Conservation (phyloP, 2,888 invertebrate genomes). For the Tenthredo mesomela region DNA sequence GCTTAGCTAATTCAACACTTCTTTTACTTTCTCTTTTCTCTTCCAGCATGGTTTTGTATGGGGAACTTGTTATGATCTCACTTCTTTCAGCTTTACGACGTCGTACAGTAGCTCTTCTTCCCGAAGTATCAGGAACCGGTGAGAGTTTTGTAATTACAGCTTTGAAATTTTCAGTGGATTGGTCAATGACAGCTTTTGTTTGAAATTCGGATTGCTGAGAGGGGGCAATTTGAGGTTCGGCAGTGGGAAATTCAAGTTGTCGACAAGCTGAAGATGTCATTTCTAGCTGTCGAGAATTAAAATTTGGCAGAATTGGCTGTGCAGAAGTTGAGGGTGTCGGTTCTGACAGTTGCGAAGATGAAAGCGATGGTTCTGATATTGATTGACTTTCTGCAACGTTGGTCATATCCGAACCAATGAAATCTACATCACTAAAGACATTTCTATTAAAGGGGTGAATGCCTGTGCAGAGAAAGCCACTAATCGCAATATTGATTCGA, state of each 20-base stretch:
- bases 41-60: too few species aligned
- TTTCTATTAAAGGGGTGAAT: slow-evolving; percentile 32
- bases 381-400: neutral
- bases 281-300: neutral
- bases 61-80: too few species aligned
- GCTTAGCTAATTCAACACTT: too few species aligned
- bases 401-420: slow-evolving; percentile 34
- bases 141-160: slow-evolving; percentile 25
- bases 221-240: neutral
- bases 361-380: neutral
- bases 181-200: slow-evolving; percentile 19
- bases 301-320: slow-evolving; percentile 13
- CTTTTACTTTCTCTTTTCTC: too few species aligned
- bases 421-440: slow-evolving; percentile 29
- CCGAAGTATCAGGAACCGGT: slow-evolving; percentile 21
- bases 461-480: slow-evolving; percentile 37
- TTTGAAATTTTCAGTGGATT: slow-evolving; percentile 26
- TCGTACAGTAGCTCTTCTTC: slow-evolving; percentile 30
- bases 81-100: slow-evolving; percentile 17
- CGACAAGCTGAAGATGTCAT: neutral
- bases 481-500: slow-evolving; percentile 52
- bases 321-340: slow-evolving; percentile 18
- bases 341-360: slow-evolving; percentile 18
- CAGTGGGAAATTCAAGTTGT: neutral
- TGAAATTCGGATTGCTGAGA: slow-evolving; percentile 32